phyloP scores from a whole-genome alignment of 2,888 invertebrate genomes.

The Ophraella communa region DNA sequence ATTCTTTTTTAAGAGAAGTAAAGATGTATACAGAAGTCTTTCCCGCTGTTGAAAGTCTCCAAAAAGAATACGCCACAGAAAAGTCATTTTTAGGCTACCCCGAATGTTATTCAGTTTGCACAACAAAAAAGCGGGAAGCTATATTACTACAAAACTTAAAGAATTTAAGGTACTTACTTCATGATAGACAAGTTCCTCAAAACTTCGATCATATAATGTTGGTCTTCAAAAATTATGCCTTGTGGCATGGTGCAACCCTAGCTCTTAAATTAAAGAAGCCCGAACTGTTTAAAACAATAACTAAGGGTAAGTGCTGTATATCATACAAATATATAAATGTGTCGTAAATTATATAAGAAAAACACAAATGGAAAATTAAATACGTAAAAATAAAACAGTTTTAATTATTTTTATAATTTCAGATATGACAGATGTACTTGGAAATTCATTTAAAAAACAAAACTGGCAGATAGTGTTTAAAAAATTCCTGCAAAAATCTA shows the following conservation, averaged over 20 bases:
- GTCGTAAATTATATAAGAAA: no score
- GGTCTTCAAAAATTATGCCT: constrained; percentile 41
- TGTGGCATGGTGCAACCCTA: constrained; percentile 44
- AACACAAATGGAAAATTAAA: no score
- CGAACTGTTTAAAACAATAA: constrained; percentile 38
- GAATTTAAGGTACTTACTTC: constrained; percentile 41
- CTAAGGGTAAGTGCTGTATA: constrained; percentile 42
- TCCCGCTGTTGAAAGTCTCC: constrained; percentile 39
- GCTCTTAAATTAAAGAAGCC: constrained; percentile 41
- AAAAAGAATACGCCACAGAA: constrained; percentile 29
- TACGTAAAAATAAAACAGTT: no score
- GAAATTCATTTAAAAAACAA: no score
- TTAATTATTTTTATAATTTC: no score
- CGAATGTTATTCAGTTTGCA: constrained; percentile 43
- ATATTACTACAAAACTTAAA: constrained; percentile 47
- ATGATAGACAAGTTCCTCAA: constrained; percentile 43
- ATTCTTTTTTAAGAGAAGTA: constrained; percentile 37
- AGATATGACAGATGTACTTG: no score
- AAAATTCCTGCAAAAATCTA: no score
- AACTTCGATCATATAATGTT: constrained; percentile 45
- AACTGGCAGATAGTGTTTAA: no score
- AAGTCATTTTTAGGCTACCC: constrained; percentile 37
- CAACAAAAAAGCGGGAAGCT: constrained; percentile 41
- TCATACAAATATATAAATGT: no score
- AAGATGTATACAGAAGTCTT: constrained; percentile 43